A percentile compares a stretch with the other conserved stretches of the same genome.
Evolutionary conservation across 2,113 vertebrate species (phyloP).

Genomic region (Callaeas wilsoni): DNA sequence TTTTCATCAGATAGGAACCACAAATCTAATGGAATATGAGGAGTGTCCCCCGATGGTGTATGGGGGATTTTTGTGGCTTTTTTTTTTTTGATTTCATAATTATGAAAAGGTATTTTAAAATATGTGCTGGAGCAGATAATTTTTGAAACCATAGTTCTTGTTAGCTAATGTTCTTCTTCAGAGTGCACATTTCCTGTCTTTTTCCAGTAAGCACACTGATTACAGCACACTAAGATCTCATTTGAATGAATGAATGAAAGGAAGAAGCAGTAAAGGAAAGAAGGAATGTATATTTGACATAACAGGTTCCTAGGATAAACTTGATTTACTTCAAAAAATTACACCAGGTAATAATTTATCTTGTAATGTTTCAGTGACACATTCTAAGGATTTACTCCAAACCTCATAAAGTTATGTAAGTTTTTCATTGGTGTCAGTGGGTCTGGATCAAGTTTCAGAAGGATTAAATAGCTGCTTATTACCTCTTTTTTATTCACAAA

Average conservation of each 20-base stretch:
- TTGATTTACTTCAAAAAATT: not conserved
- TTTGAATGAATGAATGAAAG: not conserved
- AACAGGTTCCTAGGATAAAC: not conserved
- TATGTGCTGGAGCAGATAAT: not conserved
- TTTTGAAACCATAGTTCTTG: not conserved
- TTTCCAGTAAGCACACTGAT: conserved; percentile 1
- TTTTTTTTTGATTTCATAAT: not conserved
- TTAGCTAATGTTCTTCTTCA: not conserved
- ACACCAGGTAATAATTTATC: not conserved
- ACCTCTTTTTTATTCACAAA: not conserved
- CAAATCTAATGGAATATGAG: conserved; percentile 38
- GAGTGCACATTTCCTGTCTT: conserved; percentile 16
- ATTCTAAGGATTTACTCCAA: not conserved
- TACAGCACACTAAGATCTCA: not conserved
- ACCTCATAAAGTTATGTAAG: not conserved
- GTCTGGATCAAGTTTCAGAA: not conserved
- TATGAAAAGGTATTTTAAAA: conserved; percentile 16
- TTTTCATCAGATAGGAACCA: conserved; percentile 61
- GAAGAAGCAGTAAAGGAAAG: not conserved
- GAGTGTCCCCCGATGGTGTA: not conserved
- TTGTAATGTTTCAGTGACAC: not conserved
- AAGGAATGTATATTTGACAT: not conserved
- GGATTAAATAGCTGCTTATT: not conserved
- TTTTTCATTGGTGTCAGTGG: not conserved
- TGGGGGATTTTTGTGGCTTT: not conserved